Evolutionary conservation across 2,113 vertebrate genomes (phyloP).

Genomic region (Mesoclemmys tuberculata): DNA sequence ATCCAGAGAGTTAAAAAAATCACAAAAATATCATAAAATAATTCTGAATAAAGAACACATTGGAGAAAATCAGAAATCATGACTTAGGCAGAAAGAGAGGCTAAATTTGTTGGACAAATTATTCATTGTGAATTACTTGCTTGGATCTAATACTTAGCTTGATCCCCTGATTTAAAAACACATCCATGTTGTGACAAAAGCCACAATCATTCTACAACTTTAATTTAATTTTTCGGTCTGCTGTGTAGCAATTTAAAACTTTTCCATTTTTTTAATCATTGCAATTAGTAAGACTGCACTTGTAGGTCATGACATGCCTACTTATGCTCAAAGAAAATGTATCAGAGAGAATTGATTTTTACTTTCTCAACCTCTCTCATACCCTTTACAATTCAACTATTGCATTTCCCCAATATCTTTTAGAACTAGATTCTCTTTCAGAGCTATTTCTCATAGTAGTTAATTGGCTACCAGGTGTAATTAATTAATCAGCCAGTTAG

Average conservation of each 20-base stretch:
- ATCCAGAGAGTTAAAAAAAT: background rate
- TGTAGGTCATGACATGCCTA: slow-evolving; percentile 6
- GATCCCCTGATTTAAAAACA: background rate
- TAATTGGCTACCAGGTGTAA: slow-evolving; percentile 49
- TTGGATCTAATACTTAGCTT: background rate
- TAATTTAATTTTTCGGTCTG: background rate
- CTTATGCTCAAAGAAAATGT: background rate
- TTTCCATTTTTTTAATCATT: slow-evolving; percentile 22
- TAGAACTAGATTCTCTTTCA: slow-evolving; percentile 27
- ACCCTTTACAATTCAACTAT: background rate
- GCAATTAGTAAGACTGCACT: background rate
- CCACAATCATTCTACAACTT: background rate
- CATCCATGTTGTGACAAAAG: background rate
- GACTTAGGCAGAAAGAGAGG: background rate
- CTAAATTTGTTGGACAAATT: background rate
- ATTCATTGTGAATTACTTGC: background rate
- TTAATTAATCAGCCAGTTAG: slow-evolving; percentile 38
- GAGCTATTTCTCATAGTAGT: slow-evolving; percentile 16
- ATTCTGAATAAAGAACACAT: background rate
- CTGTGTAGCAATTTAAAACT: background rate
- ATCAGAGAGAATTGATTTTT: background rate
- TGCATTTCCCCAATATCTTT: background rate
- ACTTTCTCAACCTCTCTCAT: background rate
- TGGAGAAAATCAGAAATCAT: background rate
- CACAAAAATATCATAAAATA: background rate